A percentile compares a stretch with the other conserved stretches of the same genome.
Conservation (phyloP, 37 sponge, comb jelly and placozoan genomes). For the Axinella damicornis region DNA sequence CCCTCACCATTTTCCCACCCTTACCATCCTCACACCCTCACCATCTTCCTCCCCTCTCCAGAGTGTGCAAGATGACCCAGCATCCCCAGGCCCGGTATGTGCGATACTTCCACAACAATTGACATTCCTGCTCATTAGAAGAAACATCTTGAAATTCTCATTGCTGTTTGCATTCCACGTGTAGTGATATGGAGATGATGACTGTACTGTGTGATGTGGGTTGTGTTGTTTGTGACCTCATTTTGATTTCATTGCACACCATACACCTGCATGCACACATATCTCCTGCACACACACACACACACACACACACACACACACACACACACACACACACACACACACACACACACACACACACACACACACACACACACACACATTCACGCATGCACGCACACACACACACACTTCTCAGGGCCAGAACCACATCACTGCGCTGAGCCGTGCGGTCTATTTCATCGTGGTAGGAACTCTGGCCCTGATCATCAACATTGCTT, state of each 20-base stretch:
- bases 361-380: too few relatives aligned
- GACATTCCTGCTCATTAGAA: too few relatives aligned
- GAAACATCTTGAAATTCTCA: too few relatives aligned
- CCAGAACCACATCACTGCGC: constrained; percentile 72
- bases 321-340: neutral
- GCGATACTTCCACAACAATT: neutral
- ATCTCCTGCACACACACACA: neutral
- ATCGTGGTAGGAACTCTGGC: constrained; percentile 62
- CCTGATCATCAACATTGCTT: constrained; percentile 45
- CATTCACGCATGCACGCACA: neutral
- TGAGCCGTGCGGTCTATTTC: constrained; percentile 79
- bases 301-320: neutral
- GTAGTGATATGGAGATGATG: too few relatives aligned
- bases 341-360: neutral
- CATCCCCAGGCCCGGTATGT: constrained; percentile 85
- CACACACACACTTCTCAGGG: constrained; percentile 73
- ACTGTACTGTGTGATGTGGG: too few relatives aligned
- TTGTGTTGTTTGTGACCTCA: too few relatives aligned
- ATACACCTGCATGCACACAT: neutral
- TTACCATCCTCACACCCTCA: too few relatives aligned
- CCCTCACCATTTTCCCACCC: too few relatives aligned
- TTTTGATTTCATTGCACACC: too few relatives aligned
- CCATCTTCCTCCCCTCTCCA: neutral
- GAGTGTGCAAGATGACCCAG: constrained; percentile 86
- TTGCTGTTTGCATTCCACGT: too few relatives aligned